These are phyloP conservation scores for Cheilosia vulpina DNA, from an alignment of 2,888 invertebrate genomes.

Conservation along the genomic window DNA sequence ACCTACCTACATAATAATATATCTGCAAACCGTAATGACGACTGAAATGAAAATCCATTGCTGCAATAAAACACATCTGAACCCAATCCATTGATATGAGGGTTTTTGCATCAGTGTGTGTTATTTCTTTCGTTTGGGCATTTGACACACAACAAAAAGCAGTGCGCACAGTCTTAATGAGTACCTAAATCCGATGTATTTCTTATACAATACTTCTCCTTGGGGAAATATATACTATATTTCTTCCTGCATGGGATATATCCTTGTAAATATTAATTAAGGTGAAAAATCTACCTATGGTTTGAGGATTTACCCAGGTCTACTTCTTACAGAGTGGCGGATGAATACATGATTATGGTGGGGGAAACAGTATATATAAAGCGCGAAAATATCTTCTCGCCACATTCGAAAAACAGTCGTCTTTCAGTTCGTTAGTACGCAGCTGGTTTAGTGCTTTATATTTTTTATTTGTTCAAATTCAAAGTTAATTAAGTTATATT, in stretches of 20 bases:
- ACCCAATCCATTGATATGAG: background rate
- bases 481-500: constrained; percentile 7
- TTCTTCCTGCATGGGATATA: background rate
- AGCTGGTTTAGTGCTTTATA: constrained; percentile 59
- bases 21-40: background rate
- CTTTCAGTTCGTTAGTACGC: constrained; percentile 46
- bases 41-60: background rate
- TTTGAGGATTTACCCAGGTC: constrained; percentile 3
- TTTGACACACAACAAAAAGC: constrained; percentile 48
- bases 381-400: background rate
- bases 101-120: background rate
- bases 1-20: background rate
- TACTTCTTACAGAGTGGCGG: constrained; percentile 49
- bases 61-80: background rate
- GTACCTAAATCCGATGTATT: background rate
- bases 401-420: constrained; percentile 63
- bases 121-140: constrained; percentile 36
- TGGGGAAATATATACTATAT: background rate
- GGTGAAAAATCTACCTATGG: background rate
- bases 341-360: constrained; percentile 57
- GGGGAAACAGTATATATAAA: constrained; percentile 63
- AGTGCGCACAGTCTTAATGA: constrained; percentile 8
- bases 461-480: constrained; percentile 1
- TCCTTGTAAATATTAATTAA: background rate
- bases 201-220: background rate